A percentile compares a stretch with the other conserved stretches of the same genome.
phyloP scores from a whole-genome alignment of 1,140 invertebrate species.

The Neodiprion pinetum region DNA sequence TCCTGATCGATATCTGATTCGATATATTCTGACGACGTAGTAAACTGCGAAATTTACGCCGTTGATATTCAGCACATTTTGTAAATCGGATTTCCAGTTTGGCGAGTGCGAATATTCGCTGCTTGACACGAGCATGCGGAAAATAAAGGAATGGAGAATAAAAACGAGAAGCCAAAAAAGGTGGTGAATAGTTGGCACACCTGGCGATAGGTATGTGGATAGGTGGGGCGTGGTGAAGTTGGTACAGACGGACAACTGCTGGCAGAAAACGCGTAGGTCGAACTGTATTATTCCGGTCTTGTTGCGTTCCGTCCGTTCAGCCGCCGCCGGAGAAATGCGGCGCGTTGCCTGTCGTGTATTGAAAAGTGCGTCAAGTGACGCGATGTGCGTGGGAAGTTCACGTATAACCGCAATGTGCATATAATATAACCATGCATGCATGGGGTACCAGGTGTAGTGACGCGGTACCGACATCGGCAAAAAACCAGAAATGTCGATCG shows the following conservation, averaged over 20 bases:
- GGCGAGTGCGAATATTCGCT: no score
- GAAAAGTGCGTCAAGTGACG: slow-evolving; percentile 15
- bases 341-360: slow-evolving; percentile 5
- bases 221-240: slow-evolving; percentile 15
- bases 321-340: background rate
- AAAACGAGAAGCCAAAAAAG: background rate
- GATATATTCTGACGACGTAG: no score
- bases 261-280: slow-evolving; percentile 11
- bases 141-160: background rate
- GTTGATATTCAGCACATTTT: no score
- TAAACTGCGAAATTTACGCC: no score
- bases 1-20: no score
- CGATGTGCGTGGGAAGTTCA: slow-evolving; percentile 7
- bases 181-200: slow-evolving; percentile 10
- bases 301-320: background rate
- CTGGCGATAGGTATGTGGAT: slow-evolving; percentile 14
- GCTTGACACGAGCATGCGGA: no score
- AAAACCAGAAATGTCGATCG: no score
- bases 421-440: no score
- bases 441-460: background rate
- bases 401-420: no score
- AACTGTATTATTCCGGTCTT: slow-evolving; percentile 16
- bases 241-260: background rate
- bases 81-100: no score
- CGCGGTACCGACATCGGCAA: background rate